Conservation (phyloP, 2,797 vertebrate species). For the Tachyglossus aculeatus region DNA sequence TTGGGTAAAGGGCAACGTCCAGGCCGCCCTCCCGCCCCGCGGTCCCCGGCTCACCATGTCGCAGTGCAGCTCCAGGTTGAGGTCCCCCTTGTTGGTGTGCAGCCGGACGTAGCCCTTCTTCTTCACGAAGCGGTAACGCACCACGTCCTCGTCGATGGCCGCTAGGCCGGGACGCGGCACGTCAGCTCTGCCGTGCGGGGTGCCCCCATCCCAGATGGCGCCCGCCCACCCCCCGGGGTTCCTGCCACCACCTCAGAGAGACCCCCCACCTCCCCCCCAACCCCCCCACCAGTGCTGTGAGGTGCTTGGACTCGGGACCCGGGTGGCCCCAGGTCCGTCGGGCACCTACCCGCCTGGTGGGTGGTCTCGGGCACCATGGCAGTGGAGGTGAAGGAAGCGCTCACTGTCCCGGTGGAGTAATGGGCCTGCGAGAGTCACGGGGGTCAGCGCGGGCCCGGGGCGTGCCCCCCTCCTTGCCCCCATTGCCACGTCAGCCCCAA, state of each 20-base stretch:
- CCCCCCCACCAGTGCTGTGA: background rate
- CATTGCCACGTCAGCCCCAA: background rate
- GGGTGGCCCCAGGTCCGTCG: background rate
- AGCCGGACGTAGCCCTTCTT: constrained; percentile 95
- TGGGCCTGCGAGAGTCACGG: constrained; percentile 82
- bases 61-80: constrained; percentile 94
- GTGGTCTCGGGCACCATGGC: constrained; percentile 92
- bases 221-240: background rate
- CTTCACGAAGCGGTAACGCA: constrained; percentile 93
- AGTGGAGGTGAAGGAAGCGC: constrained; percentile 96
- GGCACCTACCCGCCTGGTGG: constrained; percentile 87
- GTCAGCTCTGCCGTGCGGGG: too few species aligned
- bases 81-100: constrained; percentile 91
- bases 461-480: background rate
- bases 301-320: background rate
- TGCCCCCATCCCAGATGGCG: background rate
- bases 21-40: too few species aligned
- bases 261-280: background rate
- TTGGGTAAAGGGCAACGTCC: too few species aligned
- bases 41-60: constrained; percentile 82
- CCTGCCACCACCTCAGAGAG: fast-evolving
- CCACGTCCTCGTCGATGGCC: constrained; percentile 88
- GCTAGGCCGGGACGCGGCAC: constrained; percentile 82
- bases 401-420: constrained; percentile 95
- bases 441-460: background rate